These are phyloP conservation scores for Drosophila birchii DNA, from an alignment of 2,888 invertebrate genomes.

Conservation along the genomic window DNA sequence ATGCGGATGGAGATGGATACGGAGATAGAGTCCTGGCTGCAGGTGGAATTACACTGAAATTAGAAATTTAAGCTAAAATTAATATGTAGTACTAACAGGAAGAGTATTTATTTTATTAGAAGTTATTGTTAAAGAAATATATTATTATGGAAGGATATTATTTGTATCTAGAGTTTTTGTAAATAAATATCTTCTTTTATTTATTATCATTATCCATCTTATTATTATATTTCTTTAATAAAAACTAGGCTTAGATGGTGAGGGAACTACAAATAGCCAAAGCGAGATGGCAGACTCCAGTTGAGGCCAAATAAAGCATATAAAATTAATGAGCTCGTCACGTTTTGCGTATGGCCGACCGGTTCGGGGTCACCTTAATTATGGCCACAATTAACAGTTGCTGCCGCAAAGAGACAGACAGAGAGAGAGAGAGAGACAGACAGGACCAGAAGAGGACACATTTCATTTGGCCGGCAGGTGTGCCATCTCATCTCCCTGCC, in stretches of 20 bases:
- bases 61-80: background rate
- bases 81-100: background rate
- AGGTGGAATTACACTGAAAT: slow-evolving; percentile 1
- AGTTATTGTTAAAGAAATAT: no score
- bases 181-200: no score
- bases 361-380: slow-evolving; percentile 72
- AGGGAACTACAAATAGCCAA: background rate
- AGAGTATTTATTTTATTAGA: background rate
- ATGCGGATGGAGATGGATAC: background rate
- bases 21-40: background rate
- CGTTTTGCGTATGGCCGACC: slow-evolving; percentile 45
- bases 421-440: background rate
- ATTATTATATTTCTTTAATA: no score
- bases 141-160: no score
- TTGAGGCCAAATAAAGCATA: slow-evolving; percentile 50
- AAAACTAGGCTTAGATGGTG: background rate
- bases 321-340: slow-evolving; percentile 57
- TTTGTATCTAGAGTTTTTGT: no score
- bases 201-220: background rate
- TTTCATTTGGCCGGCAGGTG: slow-evolving; percentile 45
- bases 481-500: slow-evolving; percentile 6
- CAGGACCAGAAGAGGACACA: slow-evolving; percentile 21
- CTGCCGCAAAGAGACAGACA: slow-evolving; percentile 15
- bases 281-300: slow-evolving; percentile 5
- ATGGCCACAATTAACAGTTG: slow-evolving; percentile 76